Evolutionary conservation across 2,888 invertebrate species (phyloP).

Genomic region (Phania funesta): DNA sequence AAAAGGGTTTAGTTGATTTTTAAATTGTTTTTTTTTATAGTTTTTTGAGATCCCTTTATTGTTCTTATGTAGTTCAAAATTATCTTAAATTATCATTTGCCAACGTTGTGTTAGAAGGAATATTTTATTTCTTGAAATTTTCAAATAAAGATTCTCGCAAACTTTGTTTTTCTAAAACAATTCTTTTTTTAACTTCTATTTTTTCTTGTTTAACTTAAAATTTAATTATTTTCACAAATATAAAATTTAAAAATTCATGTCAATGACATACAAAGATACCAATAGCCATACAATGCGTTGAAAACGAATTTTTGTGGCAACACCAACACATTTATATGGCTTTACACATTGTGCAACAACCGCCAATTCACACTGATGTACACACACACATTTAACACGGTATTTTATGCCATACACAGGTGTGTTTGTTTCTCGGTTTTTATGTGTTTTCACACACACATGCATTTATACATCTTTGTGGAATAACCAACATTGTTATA

Average conservation of each 20-base stretch:
- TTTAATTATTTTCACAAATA: background rate
- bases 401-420: background rate
- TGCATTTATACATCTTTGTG: constrained; percentile 15
- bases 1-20: too few species aligned
- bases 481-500: constrained; percentile 57
- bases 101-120: too few species aligned
- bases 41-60: too few species aligned
- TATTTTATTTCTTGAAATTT: too few species aligned
- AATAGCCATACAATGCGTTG: constrained; percentile 20
- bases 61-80: too few species aligned
- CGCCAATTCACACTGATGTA: constrained; percentile 25
- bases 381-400: background rate
- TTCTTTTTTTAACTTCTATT: too few species aligned
- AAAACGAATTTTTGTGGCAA: constrained; percentile 44
- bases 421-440: background rate
- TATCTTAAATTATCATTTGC: too few species aligned
- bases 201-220: background rate
- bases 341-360: constrained; percentile 30
- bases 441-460: background rate
- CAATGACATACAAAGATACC: background rate
- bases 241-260: background rate
- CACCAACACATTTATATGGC: constrained; percentile 10
- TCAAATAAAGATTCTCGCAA: too few species aligned
- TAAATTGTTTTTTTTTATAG: too few species aligned
- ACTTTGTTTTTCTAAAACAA: too few species aligned